phyloP scores from a whole-genome alignment of 2,797 vertebrate genomes.

The Nyctalus aviator region DNA sequence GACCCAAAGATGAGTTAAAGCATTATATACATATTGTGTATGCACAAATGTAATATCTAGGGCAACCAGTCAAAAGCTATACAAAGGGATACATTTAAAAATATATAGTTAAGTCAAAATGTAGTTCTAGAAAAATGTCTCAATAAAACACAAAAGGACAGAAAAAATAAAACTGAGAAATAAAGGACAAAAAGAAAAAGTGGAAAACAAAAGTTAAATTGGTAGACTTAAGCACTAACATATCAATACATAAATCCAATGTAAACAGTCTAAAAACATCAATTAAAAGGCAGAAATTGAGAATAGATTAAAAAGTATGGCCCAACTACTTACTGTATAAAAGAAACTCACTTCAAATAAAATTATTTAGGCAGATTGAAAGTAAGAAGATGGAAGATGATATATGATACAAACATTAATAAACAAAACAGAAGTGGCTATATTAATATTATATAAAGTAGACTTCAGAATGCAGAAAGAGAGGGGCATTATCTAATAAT shows the following conservation, averaged over 20 bases:
- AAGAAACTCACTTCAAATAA: not conserved
- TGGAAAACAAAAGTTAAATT: slow-evolving; percentile 45
- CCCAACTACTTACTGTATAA: not conserved
- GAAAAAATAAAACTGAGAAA: not conserved
- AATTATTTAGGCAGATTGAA: not conserved
- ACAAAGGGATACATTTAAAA: not conserved
- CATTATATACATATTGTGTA: not conserved
- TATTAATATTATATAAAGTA: not conserved
- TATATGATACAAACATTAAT: not conserved
- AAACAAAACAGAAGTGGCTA: not conserved
- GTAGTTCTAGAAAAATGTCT: slow-evolving; percentile 28
- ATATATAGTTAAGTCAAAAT: slow-evolving; percentile 22
- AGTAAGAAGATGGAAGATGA: not conserved
- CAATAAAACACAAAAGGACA: not conserved
- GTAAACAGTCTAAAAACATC: not conserved
- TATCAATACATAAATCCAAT: not conserved
- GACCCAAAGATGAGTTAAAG: not conserved
- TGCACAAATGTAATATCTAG: not conserved
- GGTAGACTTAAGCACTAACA: not conserved
- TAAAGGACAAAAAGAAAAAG: not conserved
- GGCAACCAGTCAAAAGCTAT: not conserved
- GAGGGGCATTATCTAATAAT: not conserved
- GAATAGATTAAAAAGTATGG: not conserved
- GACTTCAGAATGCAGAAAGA: slow-evolving; percentile 49
- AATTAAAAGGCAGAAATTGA: slow-evolving; percentile 8